Conservation (phyloP, 1,140 invertebrate species). For the Charaxes varanes region DNA sequence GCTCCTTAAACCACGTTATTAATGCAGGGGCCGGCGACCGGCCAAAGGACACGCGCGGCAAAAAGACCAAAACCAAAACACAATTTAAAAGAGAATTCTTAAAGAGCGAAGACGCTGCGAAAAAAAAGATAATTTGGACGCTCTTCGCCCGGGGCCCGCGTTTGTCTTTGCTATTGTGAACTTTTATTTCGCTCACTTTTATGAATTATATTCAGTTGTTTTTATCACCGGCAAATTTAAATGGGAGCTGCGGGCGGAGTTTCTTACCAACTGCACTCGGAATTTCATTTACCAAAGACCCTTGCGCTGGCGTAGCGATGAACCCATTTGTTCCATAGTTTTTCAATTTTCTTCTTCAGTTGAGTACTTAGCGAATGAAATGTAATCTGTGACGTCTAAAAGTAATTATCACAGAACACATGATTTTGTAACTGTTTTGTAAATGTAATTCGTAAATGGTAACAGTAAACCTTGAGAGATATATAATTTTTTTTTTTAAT, state of each 20-base stretch:
- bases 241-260: slow-evolving; percentile 28
- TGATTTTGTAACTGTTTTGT: too few species aligned
- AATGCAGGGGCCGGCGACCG: slow-evolving; percentile 46
- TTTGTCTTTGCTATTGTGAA: slow-evolving; percentile 70
- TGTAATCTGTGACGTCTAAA: too few species aligned
- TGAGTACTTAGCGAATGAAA: too few species aligned
- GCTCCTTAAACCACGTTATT: slow-evolving; percentile 46
- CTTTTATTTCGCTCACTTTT: slow-evolving; percentile 65
- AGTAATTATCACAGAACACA: too few species aligned
- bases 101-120: slow-evolving; percentile 58
- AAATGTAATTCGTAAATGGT: too few species aligned
- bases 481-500: too few species aligned
- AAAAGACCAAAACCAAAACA: slow-evolving; percentile 63
- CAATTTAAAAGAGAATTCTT: slow-evolving; percentile 72
- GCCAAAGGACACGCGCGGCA: slow-evolving; percentile 51
- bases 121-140: slow-evolving; percentile 66
- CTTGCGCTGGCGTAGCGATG: background rate
- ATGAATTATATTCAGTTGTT: slow-evolving; percentile 69
- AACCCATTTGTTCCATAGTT: too few species aligned
- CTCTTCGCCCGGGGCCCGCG: slow-evolving; percentile 38
- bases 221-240: slow-evolving; percentile 59
- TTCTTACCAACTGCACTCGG: slow-evolving; percentile 1
- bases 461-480: too few species aligned
- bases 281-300: background rate
- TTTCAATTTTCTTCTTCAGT: too few species aligned